phyloP scores from a whole-genome alignment of 64 coral and sea anemone genomes.

The Actinia tenebrosa region DNA sequence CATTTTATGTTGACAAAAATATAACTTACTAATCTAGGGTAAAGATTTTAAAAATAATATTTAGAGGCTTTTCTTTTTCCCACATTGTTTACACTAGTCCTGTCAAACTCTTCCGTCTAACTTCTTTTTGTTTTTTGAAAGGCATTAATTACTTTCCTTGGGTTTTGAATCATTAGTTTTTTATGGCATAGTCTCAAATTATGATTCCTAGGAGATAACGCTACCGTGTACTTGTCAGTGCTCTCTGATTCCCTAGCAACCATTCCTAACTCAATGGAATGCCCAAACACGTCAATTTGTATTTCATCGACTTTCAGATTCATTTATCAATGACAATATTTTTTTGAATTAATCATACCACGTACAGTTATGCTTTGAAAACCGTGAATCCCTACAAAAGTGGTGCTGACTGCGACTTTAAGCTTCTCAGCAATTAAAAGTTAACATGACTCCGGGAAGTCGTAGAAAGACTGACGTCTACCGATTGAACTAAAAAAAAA shows the following conservation, averaged over 20 bases:
- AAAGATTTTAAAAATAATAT: not conserved
- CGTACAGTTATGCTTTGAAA: not conserved
- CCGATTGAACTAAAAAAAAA: too few relatives aligned
- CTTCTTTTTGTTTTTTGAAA: not conserved
- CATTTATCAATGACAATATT: not conserved
- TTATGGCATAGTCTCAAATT: not conserved
- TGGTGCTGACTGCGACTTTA: not conserved
- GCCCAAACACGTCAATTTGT: not conserved
- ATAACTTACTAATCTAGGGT: not conserved
- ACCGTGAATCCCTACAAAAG: not conserved
- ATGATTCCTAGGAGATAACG: not conserved
- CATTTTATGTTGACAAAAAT: not conserved
- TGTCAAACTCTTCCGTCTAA: not conserved
- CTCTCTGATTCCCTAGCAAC: not conserved
- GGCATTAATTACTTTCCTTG: not conserved
- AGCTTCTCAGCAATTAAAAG: not conserved
- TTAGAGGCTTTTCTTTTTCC: not conserved
- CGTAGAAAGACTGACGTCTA: too few relatives aligned
- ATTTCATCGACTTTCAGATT: not conserved
- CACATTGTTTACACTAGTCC: not conserved
- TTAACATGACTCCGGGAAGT: slow-evolving; percentile 4
- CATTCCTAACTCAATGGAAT: not conserved
- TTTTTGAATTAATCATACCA: not conserved
- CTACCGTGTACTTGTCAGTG: not conserved
- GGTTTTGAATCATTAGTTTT: not conserved